A percentile compares a stretch with the other conserved stretches of the same genome.
Conservation (phyloP, 2,797 vertebrate species). For the Xenops minutus region DNA sequence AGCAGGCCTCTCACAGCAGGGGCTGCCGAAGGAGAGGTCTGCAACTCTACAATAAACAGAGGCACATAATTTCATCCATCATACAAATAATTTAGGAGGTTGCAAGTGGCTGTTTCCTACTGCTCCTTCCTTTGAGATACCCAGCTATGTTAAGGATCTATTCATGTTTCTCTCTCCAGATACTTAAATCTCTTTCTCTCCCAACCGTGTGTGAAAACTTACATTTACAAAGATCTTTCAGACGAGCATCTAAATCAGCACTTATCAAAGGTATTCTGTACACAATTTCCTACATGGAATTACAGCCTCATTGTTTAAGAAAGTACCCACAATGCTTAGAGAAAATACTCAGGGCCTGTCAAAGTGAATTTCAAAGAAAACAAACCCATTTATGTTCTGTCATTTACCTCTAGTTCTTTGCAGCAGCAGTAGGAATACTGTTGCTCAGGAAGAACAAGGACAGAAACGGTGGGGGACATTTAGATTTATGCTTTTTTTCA, state of each 20-base stretch:
- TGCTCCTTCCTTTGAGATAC: background rate
- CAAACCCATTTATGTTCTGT: background rate
- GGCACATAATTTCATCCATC: background rate
- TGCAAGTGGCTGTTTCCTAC: background rate
- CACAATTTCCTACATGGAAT: background rate
- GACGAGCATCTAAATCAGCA: background rate
- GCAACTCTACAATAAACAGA: background rate
- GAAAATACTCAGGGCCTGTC: background rate
- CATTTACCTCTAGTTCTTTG: background rate
- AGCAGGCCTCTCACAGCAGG: background rate
- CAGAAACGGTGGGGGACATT: background rate
- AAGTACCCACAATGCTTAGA: background rate
- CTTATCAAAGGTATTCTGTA: background rate
- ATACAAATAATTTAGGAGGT: background rate
- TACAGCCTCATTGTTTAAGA: background rate
- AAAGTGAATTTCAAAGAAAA: slow-evolving; percentile 3
- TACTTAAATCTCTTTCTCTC: background rate
- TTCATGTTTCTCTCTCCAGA: background rate
- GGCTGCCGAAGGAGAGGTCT: background rate
- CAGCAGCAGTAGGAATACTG: background rate
- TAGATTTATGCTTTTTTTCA: background rate
- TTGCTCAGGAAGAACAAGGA: background rate
- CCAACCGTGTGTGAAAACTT: background rate
- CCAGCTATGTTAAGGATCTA: background rate
- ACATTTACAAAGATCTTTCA: background rate